Evolutionary conservation across 2,888 invertebrate genomes (phyloP), one percentile per base, ranked within the genome.

Genomic region (Agonopterix subpropinquella): DNA sequence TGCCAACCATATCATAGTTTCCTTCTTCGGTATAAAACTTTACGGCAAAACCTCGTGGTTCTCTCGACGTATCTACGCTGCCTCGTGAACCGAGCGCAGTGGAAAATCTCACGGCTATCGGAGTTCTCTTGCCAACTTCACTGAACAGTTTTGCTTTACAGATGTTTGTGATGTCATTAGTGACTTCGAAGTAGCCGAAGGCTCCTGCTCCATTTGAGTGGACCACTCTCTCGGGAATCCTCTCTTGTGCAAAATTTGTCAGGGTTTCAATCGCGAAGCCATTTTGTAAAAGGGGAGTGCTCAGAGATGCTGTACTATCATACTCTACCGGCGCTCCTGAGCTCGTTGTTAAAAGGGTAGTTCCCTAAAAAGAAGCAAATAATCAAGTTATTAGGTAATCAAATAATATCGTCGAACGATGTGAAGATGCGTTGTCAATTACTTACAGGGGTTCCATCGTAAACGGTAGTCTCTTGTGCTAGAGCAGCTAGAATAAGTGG

Each of bases 191-290:
- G 45, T 47, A 47, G 11, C 49, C 53, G 41, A 43, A 45, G 2
- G 93, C 94, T 42, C 93, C 95, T 44, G 93, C 95, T 56, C 96
- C 97, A 80, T 97, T 97, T 1, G 96, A 96, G 73, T 96, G 96
- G 2, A 95, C 96, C 0, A 96, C 95, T 55, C 96, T 90, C 71
- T 97, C 96, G 0, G 96, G 96, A 62, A 97, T 96, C 47, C 96
- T 90, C 74, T 97, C 96, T 13, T 95, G 87, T 67, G 92, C 91
- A 67, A 96, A 96, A 68, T 95, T 92, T 0, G 92, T 85, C 56
- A 94, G 75, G 70, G 92, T 92, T 62, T 94, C 94, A 11, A 94
- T 57, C 53, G 90, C 91, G 41, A 91, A 90, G 36, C 49, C 47
- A 13, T 52, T 53, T 2, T 8, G 39, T 8, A 52, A 11, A 42